Conservation (phyloP, 2,888 invertebrate genomes). For the Drosophila parthenogenetica region DNA sequence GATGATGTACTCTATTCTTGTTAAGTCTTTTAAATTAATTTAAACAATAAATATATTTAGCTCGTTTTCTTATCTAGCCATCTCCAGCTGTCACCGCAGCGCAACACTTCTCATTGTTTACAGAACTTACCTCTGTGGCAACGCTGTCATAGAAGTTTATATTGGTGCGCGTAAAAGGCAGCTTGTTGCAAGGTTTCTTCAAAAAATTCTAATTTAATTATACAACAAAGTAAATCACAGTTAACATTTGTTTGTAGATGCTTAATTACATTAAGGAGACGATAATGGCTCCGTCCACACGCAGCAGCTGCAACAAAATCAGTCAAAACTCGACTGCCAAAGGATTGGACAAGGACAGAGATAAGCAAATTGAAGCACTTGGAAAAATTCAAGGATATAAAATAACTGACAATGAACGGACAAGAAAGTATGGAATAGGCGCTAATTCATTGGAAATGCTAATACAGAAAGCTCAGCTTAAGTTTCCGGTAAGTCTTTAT, state of each 20-base stretch:
- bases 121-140: conserved; percentile 23
- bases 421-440: conserved; percentile 83
- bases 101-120: not conserved
- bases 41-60: not conserved
- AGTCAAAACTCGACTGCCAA: conserved; percentile 17
- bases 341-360: conserved; percentile 38
- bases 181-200: conserved; percentile 66
- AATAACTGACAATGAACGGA: conserved; percentile 83
- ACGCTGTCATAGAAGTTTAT: conserved; percentile 35
- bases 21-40: too few species aligned
- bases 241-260: conserved; percentile 41
- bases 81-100: not conserved
- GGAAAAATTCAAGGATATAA: conserved; percentile 83
- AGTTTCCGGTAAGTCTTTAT: conserved; percentile 83
- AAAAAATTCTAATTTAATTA: conserved; percentile 3
- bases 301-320: conserved; percentile 46
- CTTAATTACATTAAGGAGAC: conserved; percentile 70
- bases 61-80: not conserved
- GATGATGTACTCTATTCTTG: too few species aligned
- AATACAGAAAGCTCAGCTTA: conserved; percentile 79
- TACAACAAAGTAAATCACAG: not conserved
- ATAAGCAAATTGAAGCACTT: conserved; percentile 29
- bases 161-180: conserved; percentile 61
- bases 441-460: conserved; percentile 83
- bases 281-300: conserved; percentile 70